Percentiles rank a stretch among this genome's conserved stretches.
phyloP scores from a whole-genome alignment of 2,113 vertebrate genomes.

The Syngnathus floridae region DNA sequence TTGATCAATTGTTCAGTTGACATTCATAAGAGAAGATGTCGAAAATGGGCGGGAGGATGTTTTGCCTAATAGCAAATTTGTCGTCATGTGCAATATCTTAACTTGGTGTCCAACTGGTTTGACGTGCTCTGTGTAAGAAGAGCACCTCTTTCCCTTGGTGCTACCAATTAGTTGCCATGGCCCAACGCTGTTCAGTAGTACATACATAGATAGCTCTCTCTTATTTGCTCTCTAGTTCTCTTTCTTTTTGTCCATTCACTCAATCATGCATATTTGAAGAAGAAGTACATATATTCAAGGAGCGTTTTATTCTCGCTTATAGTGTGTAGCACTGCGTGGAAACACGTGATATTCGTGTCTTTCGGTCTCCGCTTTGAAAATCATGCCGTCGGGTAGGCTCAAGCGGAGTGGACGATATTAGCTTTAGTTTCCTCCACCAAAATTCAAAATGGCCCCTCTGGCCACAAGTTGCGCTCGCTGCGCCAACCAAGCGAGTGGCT shows the following conservation, averaged over 20 bases:
- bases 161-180: slow-evolving; percentile 84
- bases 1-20: background rate
- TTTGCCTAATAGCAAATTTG: background rate
- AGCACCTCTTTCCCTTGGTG: slow-evolving; percentile 78
- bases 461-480: slow-evolving; percentile 16
- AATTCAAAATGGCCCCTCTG: slow-evolving; percentile 47
- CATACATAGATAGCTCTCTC: too few species aligned
- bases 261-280: too few species aligned
- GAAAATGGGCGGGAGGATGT: background rate
- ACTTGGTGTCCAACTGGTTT: background rate
- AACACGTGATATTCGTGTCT: too few species aligned
- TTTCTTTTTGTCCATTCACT: background rate
- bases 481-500: slow-evolving; percentile 17
- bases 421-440: slow-evolving; percentile 26
- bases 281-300: background rate
- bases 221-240: background rate
- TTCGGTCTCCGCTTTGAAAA: too few species aligned
- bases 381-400: slow-evolving; percentile 28
- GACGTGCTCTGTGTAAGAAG: slow-evolving; percentile 47
- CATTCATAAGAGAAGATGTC: background rate
- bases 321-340: background rate
- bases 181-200: too few species aligned
- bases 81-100: background rate
- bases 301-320: background rate
- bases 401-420: slow-evolving; percentile 12